Base-by-base conservation (phyloP, 2,113 vertebrate species). In the Tachuris rubrigastra region DNA sequence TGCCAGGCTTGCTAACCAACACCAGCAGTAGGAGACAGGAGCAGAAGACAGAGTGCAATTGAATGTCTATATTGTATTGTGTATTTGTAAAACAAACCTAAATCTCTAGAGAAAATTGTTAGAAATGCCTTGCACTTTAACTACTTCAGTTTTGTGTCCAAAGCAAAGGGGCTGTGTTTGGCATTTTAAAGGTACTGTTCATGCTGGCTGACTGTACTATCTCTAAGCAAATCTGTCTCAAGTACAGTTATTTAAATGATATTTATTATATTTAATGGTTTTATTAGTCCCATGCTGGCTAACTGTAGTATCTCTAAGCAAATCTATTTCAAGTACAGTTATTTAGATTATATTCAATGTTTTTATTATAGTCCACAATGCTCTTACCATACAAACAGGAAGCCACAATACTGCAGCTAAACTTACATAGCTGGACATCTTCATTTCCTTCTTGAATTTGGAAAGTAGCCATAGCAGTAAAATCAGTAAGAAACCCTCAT, bases 331-430 rank as follows among this genome's bases (percentile, higher is more conserved):
- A 78, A 44, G 17, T 44, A 62, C 16, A 85, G 41, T 65, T 87
- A 79, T 42, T 81, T 55, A 56, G 13, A 39, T 44, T 22, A 27
- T 50, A 66, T 58, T 73, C 76, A 49, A 58, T 58, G 42, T 31
- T 52, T 91, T 90, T 80, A 28, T 33, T 76, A 23, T 15, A 81
- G 56, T 19, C 22, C 56, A 25, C 41, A 86, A 31, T 39, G 65
- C 80, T 81, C 86, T 65, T 47, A 69, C 24, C 4, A 35, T 79
- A 80, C 37, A 79, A 60, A 77, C 33, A 97, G 83, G 83, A 96
- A 96, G 73, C 79, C 76, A 89, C 73, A 85, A 65, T 49, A 89
- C 20, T 92, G 39, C 90, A 95, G 76, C 52, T 89, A 49, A 75
- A 72, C 24, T 90, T 60, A 60, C 41, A 53, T 21, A 90, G 68